Evolutionary conservation across 2,797 vertebrate species (phyloP).

Genomic region (Cebuella pygmaea): DNA sequence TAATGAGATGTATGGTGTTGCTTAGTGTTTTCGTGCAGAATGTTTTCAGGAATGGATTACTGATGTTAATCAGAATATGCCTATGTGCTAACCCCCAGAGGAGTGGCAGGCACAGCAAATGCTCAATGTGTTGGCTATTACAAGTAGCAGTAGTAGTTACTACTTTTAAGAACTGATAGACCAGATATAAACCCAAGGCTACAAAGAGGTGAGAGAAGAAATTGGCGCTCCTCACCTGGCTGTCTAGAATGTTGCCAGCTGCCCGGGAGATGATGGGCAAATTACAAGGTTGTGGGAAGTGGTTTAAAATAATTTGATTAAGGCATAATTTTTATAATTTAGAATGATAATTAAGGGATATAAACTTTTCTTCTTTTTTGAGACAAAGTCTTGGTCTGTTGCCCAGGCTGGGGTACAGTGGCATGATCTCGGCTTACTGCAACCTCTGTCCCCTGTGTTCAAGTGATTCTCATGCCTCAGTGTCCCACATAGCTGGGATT

Average conservation of each 20-base stretch:
- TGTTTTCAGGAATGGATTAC: neutral
- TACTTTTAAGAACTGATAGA: neutral
- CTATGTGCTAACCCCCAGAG: neutral
- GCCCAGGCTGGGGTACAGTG: neutral
- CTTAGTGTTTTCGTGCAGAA: neutral
- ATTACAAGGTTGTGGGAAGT: conserved; percentile 58
- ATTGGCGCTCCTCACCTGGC: neutral
- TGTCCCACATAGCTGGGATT: neutral
- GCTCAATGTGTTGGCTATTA: neutral
- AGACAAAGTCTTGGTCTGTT: neutral
- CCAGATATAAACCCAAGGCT: neutral
- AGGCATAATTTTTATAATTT: conserved; percentile 63
- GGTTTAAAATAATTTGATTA: conserved; percentile 57
- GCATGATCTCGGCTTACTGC: neutral
- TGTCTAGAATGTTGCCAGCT: neutral
- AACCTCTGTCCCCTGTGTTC: neutral
- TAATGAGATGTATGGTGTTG: neutral
- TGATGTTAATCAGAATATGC: neutral
- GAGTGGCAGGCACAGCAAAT: neutral
- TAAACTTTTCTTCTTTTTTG: neutral
- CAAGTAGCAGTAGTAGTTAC: neutral
- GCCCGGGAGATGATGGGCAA: neutral
- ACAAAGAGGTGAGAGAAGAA: neutral
- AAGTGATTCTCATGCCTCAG: neutral
- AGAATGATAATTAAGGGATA: conserved; percentile 51